phyloP scores from a whole-genome alignment of 2,888 invertebrate species.

The Limnephilus auricula region DNA sequence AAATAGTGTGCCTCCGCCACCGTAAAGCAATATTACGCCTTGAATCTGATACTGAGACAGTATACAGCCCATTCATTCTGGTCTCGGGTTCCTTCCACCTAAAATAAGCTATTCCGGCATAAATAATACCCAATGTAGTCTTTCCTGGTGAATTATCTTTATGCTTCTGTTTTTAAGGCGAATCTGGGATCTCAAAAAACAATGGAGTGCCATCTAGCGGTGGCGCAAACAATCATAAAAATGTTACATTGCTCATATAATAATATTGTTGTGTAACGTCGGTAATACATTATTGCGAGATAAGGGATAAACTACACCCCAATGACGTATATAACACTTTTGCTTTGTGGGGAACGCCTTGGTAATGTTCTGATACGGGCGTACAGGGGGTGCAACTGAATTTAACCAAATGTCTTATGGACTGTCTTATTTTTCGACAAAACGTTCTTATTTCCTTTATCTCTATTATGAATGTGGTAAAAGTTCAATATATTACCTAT shows the following conservation, averaged over 20 bases:
- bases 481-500: background rate
- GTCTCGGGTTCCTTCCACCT: constrained; percentile 25
- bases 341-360: constrained; percentile 51
- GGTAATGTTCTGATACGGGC: constrained; percentile 2
- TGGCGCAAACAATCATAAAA: constrained; percentile 75
- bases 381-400: background rate
- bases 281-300: constrained; percentile 76
- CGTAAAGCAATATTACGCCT: constrained; percentile 42
- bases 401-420: background rate
- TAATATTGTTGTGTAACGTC: constrained; percentile 71
- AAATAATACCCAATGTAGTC: constrained; percentile 67
- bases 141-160: constrained; percentile 67
- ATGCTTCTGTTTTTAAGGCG: constrained; percentile 71
- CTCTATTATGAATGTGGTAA: background rate
- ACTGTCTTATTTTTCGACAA: background rate
- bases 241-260: constrained; percentile 79
- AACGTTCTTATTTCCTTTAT: background rate
- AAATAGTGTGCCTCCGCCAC: background rate
- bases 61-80: constrained; percentile 35
- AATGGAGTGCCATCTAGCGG: constrained; percentile 53
- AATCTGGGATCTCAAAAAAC: constrained; percentile 62
- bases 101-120: constrained; percentile 63
- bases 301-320: constrained; percentile 80
- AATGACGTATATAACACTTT: constrained; percentile 71
- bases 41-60: constrained; percentile 3